Evolutionary conservation across 2,113 vertebrate species (phyloP), one percentile per base, ranked within the genome.

Genomic region (Cyphomyrus discorhynchus): DNA sequence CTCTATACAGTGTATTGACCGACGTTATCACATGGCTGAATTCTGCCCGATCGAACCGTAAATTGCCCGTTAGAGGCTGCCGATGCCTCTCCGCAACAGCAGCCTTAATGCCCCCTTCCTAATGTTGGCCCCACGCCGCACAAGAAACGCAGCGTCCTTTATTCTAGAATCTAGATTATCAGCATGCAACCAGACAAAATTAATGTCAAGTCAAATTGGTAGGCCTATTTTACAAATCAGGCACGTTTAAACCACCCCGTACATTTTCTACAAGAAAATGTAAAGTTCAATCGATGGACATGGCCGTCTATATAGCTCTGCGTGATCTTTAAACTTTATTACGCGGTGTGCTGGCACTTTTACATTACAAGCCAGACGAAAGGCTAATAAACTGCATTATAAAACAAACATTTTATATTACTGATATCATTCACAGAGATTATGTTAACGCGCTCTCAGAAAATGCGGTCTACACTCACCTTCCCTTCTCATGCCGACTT

Each of bases 401-500:
- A 0, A 66, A 66, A 9, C 8, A 66, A 66, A 66, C n/a, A 27
- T 70, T 70, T 70, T 31, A 70, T 70, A 31, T 70, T 70, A 70
- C 15, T 82, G 5, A 82, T 19, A 82, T 24, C 15, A 39, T 82
- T 39, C 39, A 82, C 19, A 15, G 39, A 84, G 45, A 47, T 46
- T 24, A 45, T 10, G 39, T 17, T 45, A 24, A 24, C 19, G 39
- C 82, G 42, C 24, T 24, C 21, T 84, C 45, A 21, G 21, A 46
- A 45, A 84, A 47, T 84, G 7, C 7, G 35, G 35, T 10, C 13
- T 46, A n/a, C 35, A 80, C 94, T 93, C 95, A 97, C 97, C 97
- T 95, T 97, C 97, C 92, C 96, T 95, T 90, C 97, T 95, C 97
- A 97, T 97, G 90, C 97, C 97, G 85, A 97, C 96, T 91, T 97